Percentiles rank a stretch among this genome's conserved stretches.
These are phyloP conservation scores for Oncorhynchus gorbuscha DNA, from an alignment of 2,113 vertebrate species.

Conservation along the genomic window DNA sequence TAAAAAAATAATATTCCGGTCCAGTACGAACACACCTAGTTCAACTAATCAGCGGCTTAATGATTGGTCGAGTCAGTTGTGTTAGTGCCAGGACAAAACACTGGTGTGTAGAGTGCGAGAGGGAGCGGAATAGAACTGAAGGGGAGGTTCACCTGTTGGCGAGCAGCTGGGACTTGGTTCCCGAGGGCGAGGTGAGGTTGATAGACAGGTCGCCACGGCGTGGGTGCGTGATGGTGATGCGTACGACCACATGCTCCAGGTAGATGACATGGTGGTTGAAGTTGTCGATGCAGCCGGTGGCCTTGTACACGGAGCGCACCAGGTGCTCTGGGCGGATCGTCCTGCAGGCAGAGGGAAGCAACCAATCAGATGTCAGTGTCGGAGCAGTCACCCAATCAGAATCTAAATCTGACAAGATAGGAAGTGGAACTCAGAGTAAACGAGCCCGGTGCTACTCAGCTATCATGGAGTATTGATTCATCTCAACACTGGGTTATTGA, in stretches of 20 bases:
- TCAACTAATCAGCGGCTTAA: no score
- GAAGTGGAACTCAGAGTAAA: neutral
- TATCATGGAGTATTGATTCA: no score
- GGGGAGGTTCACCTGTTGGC: constrained; percentile 87
- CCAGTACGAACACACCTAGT: no score
- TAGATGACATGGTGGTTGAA: constrained; percentile 94
- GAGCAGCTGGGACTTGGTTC: constrained; percentile 95
- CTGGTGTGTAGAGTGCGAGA: neutral
- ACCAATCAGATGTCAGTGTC: neutral
- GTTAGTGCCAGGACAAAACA: no score
- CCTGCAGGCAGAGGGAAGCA: constrained; percentile 62
- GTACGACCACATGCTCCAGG: constrained; percentile 93
- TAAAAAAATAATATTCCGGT: no score
- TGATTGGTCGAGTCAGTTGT: no score
- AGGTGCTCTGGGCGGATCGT: constrained; percentile 93
- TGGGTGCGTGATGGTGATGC: constrained; percentile 94
- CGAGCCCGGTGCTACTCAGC: neutral
- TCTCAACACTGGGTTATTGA: no score
- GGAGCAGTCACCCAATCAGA: neutral
- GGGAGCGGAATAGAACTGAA: neutral
- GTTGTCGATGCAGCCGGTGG: constrained; percentile 92
- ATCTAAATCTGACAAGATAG: neutral
- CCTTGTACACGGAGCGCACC: constrained; percentile 96
- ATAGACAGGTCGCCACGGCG: constrained; percentile 96
- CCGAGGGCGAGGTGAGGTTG: constrained; percentile 96